Evolutionary conservation across 2,888 invertebrate species (phyloP).

Genomic region (Enchytraeus crypticus): DNA sequence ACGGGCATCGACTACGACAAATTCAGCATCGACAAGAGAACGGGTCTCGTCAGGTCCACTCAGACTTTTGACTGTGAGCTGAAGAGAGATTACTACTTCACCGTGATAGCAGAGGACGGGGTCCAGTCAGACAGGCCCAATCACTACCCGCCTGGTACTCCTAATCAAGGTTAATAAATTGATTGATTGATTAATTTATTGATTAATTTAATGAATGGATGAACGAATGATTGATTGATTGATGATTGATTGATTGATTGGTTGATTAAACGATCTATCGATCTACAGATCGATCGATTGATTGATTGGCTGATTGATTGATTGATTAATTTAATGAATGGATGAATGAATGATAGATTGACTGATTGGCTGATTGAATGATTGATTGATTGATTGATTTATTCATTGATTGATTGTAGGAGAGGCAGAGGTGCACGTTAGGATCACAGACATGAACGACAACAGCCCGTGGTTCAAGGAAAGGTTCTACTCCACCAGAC

Average conservation of each 20-base stretch:
- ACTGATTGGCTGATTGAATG: not conserved
- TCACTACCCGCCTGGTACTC: constrained; percentile 68
- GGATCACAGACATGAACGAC: constrained; percentile 97
- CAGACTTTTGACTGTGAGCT: constrained; percentile 89
- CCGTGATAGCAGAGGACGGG: constrained; percentile 91
- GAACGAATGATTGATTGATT: constrained; percentile 50
- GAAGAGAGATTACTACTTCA: constrained; percentile 91
- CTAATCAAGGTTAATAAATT: constrained; percentile 74
- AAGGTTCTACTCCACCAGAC: constrained; percentile 80
- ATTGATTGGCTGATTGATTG: constrained; percentile 76
- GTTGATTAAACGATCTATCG: constrained; percentile 56
- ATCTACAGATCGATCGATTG: not conserved
- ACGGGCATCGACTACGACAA: constrained; percentile 18
- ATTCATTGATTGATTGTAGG: constrained; percentile 55
- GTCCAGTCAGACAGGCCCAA: constrained; percentile 85
- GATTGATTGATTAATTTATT: not conserved
- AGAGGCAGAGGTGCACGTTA: constrained; percentile 94
- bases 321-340: not conserved
- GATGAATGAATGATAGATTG: constrained; percentile 76
- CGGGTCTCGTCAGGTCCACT: constrained; percentile 90
- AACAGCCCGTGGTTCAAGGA: constrained; percentile 97
- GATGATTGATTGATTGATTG: not conserved
- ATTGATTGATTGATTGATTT: not conserved
- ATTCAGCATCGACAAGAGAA: constrained; percentile 89
- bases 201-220: constrained; percentile 68